Base-by-base conservation (phyloP, 1,140 invertebrate genomes). In the Drosophila teissieri region DNA sequence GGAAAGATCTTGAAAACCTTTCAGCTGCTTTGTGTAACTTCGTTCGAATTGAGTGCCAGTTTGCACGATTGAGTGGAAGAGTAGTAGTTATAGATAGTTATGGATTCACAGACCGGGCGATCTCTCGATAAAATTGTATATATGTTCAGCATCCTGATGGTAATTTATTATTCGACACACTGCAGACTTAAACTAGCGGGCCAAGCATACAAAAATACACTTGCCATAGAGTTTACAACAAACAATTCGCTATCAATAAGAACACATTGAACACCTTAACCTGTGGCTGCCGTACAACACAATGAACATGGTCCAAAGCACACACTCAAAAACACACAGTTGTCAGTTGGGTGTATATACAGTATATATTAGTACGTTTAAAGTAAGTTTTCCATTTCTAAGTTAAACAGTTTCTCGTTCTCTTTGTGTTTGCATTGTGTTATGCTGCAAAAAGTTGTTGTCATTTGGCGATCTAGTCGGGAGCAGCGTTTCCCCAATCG, bases 361-460 rank as follows among this genome's bases (percentile, higher is more conserved):
- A 78, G 74, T 74, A 78, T 77, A 84, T 77, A 84, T 76, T 76
- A 76, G 54, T 61, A 53, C 36, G 51, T 75, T 40, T 75, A 75
- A 75, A 76, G 17, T 67, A 40, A 52, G 40, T 24, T 22, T 55
- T 61, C 34, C 31, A 48, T 69, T 57, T 48, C 40, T 53, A 46
- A 54, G 46, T 27, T 51, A 68, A 22, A 51, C 69, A 56, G 14
- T 67, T 65, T 44, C 36, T 56, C 45, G 10, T 42, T 72, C 49
- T 62, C 60, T 45, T 49, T 78, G 44, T 56, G 31, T 39, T 54
- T 68, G 36, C 52, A 54, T 54, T 40, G 17, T 24, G 39, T 36
- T 31, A 8, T 31, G 31, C 8, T 31, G 31, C 31, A 31, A 31
- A 31, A 31, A 31, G 31, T 31, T 8, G 31, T 8, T 31, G 31